A percentile compares a stretch with the other conserved stretches of the same genome.
Conservation (phyloP, 2,888 invertebrate genomes). For the Pollenia angustigena region DNA sequence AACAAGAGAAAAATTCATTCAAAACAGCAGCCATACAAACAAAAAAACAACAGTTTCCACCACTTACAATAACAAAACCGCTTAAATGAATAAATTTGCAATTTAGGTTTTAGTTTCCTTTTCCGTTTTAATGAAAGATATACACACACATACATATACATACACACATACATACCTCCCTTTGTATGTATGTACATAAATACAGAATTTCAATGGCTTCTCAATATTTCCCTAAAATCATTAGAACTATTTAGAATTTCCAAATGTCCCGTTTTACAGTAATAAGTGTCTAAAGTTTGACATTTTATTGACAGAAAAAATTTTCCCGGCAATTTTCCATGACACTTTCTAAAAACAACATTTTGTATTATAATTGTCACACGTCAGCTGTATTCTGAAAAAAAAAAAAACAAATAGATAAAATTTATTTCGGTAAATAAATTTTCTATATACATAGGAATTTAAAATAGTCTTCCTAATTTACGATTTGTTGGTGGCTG, state of each 20-base stretch:
- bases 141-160: not conserved
- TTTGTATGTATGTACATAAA: not conserved
- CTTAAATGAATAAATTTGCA: constrained; percentile 25
- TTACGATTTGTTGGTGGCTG: constrained; percentile 35
- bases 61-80: not conserved
- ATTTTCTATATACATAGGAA: constrained; percentile 12
- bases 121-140: not conserved
- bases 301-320: constrained; percentile 43
- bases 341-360: constrained; percentile 8
- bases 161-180: not conserved
- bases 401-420: not conserved
- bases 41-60: not conserved
- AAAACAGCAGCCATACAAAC: not conserved
- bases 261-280: not conserved
- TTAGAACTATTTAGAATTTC: constrained; percentile 6
- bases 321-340: constrained; percentile 50
- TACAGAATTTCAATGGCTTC: not conserved
- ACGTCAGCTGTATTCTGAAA: constrained; percentile 14
- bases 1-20: not conserved
- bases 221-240: constrained; percentile 12
- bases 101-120: constrained; percentile 27
- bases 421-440: not conserved
- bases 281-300: too few relatives aligned
- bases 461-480: constrained; percentile 26
- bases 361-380: constrained; percentile 15